Evolutionary conservation across 2,797 vertebrate species (phyloP).

Genomic region (Thalassophryne amazonica): DNA sequence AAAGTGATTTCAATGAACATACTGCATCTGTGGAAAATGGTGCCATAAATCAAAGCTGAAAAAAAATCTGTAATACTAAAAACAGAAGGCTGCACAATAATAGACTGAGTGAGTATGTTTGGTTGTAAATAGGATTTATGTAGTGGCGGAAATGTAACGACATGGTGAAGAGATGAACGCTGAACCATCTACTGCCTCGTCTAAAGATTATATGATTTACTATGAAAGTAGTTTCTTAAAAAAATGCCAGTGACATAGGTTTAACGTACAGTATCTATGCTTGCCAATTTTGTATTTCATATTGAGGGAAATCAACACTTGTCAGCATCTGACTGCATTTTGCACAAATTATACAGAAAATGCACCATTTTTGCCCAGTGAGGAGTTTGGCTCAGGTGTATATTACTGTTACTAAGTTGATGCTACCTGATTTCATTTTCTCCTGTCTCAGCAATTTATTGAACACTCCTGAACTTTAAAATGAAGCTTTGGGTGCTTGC

Average conservation of each 20-base stretch:
- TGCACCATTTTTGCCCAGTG: not conserved
- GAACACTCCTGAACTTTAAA: slow-evolving; percentile 8
- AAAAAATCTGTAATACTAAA: slow-evolving; percentile 9
- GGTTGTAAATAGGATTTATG: slow-evolving; percentile 4
- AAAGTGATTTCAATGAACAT: slow-evolving; percentile 6
- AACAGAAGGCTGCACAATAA: slow-evolving; percentile 10
- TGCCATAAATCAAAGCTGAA: slow-evolving; percentile 33
- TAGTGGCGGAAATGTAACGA: not conserved
- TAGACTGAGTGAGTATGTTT: slow-evolving; percentile 1
- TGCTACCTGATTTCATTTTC: slow-evolving; percentile 1
- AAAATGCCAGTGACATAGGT: slow-evolving; percentile 1
- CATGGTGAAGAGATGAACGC: not conserved
- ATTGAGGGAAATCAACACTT: slow-evolving; percentile 6
- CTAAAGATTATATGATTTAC: too few relatives aligned
- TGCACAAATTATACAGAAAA: not conserved
- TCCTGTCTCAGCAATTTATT: not conserved
- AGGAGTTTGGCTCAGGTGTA: not conserved
- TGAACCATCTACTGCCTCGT: too few relatives aligned
- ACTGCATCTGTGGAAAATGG: slow-evolving; percentile 9
- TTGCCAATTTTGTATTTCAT: not conserved
- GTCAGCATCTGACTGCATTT: not conserved
- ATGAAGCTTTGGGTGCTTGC: too few relatives aligned
- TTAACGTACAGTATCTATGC: not conserved
- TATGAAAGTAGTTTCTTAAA: too few relatives aligned
- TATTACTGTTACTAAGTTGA: not conserved